These are phyloP conservation scores for Parazoanthus swiftii DNA, from an alignment of 92 coral and sea anemone species.

Conservation along the genomic window DNA sequence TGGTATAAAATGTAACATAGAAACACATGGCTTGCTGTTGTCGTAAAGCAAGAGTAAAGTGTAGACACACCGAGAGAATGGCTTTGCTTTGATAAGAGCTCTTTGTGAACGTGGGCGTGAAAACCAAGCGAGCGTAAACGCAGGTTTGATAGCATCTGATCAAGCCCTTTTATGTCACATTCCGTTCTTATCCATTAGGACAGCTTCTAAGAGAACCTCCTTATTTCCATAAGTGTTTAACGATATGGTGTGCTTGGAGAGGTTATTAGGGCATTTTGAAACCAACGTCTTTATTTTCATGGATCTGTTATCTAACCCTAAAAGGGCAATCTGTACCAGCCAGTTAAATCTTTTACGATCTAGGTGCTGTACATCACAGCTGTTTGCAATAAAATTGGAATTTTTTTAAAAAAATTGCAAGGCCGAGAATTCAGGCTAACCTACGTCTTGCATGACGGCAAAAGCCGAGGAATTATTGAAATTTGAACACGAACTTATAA, in stretches of 20 bases:
- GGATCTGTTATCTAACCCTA: slow-evolving; percentile 33
- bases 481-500: slow-evolving; percentile 4
- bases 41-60: neutral
- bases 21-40: neutral
- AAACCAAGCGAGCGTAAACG: slow-evolving; percentile 48
- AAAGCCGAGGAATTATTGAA: neutral
- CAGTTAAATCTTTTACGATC: slow-evolving; percentile 34
- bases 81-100: slow-evolving; percentile 6
- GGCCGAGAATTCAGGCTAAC: slow-evolving; percentile 13
- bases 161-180: slow-evolving; percentile 30
- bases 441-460: slow-evolving; percentile 29
- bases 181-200: slow-evolving; percentile 40
- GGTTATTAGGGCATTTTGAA: slow-evolving; percentile 35
- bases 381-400: slow-evolving; percentile 6
- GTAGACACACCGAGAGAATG: slow-evolving; percentile 17
- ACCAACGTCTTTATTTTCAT: slow-evolving; percentile 14
- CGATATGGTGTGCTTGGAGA: slow-evolving; percentile 37
- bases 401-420: neutral
- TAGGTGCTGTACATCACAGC: slow-evolving; percentile 41
- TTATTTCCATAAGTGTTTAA: slow-evolving; percentile 45
- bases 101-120: slow-evolving; percentile 37
- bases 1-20: neutral
- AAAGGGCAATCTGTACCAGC: slow-evolving; percentile 41
- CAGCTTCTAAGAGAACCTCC: slow-evolving; percentile 33
- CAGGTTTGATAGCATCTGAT: slow-evolving; percentile 39